These are phyloP conservation scores for Himalopsyche phryganea DNA, from an alignment of 1,140 invertebrate genomes.

Conservation along the genomic window DNA sequence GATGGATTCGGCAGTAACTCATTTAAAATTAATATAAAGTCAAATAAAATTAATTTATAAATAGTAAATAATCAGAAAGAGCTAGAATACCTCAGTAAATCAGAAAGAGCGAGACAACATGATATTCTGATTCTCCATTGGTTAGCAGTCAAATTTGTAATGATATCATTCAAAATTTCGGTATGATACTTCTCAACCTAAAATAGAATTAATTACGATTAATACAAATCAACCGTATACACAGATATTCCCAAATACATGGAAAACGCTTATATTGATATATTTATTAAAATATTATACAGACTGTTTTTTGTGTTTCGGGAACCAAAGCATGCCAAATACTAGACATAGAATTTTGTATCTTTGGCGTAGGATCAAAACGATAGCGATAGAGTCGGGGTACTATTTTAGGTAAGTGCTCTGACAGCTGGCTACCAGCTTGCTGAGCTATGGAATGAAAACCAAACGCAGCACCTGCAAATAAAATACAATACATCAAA, in stretches of 20 bases:
- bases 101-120: constrained; percentile 80
- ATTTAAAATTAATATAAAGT: too few species aligned
- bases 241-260: too few species aligned
- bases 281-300: background rate
- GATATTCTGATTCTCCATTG: constrained; percentile 89
- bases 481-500: background rate
- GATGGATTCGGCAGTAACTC: too few species aligned
- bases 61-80: background rate
- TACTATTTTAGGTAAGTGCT: constrained; percentile 79
- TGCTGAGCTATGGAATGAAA: constrained; percentile 79
- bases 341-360: constrained; percentile 85
- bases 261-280: too few species aligned
- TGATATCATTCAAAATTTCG: constrained; percentile 79
- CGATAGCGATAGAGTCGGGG: constrained; percentile 85
- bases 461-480: constrained; percentile 85
- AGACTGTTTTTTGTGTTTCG: constrained; percentile 78
- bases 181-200: constrained; percentile 84
- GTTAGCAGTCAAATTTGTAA: constrained; percentile 74
- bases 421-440: constrained; percentile 76
- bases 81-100: constrained; percentile 67
- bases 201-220: constrained; percentile 18
- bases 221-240: too few species aligned
- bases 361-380: constrained; percentile 87
- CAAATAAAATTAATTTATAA: background rate
- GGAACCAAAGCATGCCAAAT: constrained; percentile 89